Conservation (phyloP, 1,140 invertebrate species). For the Diabrotica undecimpunctata region DNA sequence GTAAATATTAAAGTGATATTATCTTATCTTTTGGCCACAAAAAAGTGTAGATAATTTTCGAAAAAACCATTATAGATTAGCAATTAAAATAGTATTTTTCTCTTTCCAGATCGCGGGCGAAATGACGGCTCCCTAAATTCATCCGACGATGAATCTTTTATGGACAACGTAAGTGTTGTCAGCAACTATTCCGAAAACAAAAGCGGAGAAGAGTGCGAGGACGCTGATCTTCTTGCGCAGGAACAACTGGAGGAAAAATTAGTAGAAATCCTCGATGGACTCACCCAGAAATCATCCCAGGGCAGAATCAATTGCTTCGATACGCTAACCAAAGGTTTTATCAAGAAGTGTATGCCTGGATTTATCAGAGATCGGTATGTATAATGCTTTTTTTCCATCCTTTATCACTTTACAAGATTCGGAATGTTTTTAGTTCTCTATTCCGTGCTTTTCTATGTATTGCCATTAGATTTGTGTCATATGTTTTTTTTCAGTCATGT, state of each 20-base stretch:
- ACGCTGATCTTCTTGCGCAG: slow-evolving; percentile 56
- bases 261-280: slow-evolving; percentile 77
- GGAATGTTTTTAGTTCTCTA: neutral
- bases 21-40: too few species aligned
- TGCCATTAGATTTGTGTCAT: too few species aligned
- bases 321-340: slow-evolving; percentile 69
- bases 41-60: too few species aligned
- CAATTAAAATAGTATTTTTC: neutral
- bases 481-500: too few species aligned
- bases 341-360: slow-evolving; percentile 74
- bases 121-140: slow-evolving; percentile 34
- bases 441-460: neutral
- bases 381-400: neutral
- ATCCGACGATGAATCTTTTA: slow-evolving; percentile 64
- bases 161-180: slow-evolving; percentile 66
- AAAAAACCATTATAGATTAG: too few species aligned
- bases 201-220: slow-evolving; percentile 57
- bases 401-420: neutral
- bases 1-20: too few species aligned
- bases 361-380: slow-evolving; percentile 67
- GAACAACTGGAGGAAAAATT: slow-evolving; percentile 89
- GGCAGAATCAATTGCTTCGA: slow-evolving; percentile 71
- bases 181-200: slow-evolving; percentile 61
- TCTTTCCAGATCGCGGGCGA: slow-evolving; percentile 35
- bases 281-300: slow-evolving; percentile 81